Conservation (phyloP, 2,797 vertebrate genomes). For the Aselliscus stoliczkanus region DNA sequence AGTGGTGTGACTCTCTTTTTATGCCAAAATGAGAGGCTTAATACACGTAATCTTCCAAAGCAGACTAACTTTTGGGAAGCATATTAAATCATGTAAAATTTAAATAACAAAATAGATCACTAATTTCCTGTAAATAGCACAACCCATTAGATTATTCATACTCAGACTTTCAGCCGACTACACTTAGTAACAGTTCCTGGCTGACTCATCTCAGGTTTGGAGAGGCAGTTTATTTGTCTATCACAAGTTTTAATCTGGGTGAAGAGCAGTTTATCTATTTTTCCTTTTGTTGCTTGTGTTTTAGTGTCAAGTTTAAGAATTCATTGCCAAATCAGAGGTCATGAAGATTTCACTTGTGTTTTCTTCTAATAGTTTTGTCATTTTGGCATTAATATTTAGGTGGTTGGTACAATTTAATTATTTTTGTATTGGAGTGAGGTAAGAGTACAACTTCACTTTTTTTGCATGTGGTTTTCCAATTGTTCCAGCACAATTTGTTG, state of each 20-base stretch:
- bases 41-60: background rate
- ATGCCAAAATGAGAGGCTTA: background rate
- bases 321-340: background rate
- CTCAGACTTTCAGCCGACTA: background rate
- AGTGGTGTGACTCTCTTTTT: background rate
- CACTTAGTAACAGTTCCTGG: background rate
- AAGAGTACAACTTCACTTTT: background rate
- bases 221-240: background rate
- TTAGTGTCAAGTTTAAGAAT: background rate
- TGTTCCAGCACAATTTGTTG: background rate
- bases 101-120: constrained; percentile 21
- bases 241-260: background rate
- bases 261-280: background rate
- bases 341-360: background rate
- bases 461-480: background rate
- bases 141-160: background rate
- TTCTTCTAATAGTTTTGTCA: background rate
- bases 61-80: background rate
- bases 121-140: constrained; percentile 23
- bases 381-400: background rate
- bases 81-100: constrained; percentile 2
- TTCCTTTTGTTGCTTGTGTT: background rate
- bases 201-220: background rate
- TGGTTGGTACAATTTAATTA: background rate
- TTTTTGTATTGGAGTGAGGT: background rate